These are phyloP conservation scores for Campoplex capitator DNA, from an alignment of 2,888 invertebrate species.

Conservation along the genomic window DNA sequence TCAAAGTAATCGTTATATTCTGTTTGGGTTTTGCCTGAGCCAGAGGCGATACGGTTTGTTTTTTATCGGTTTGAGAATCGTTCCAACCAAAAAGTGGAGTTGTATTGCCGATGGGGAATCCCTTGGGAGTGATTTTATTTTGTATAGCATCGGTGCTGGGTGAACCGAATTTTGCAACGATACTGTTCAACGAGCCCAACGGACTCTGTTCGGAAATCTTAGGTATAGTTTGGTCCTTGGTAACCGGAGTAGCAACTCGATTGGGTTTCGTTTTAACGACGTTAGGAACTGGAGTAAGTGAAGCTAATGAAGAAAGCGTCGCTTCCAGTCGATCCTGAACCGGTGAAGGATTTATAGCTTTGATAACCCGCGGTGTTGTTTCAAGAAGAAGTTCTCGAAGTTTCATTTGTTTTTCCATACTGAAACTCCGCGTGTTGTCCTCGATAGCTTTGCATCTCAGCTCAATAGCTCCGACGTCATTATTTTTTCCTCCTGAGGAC, in stretches of 20 bases:
- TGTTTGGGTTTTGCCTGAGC: constrained; percentile 64
- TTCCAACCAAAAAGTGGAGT: constrained; percentile 65
- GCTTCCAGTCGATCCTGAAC: constrained; percentile 80
- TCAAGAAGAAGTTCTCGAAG: constrained; percentile 77
- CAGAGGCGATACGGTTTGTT: constrained; percentile 38
- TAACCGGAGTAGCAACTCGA: constrained; percentile 56
- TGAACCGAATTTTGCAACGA: constrained; percentile 80
- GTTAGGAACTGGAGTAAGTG: constrained; percentile 63
- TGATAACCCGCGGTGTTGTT: constrained; percentile 77
- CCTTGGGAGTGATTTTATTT: constrained; percentile 64
- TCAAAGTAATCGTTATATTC: constrained; percentile 65
- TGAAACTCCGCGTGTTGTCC: constrained; percentile 76
- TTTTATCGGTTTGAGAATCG: constrained; percentile 70
- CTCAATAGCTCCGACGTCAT: constrained; percentile 78
- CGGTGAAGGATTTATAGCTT: constrained; percentile 78
- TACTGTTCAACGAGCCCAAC: constrained; percentile 80
- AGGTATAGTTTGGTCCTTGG: constrained; percentile 41
- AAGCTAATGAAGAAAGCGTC: constrained; percentile 79
- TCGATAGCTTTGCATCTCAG: constrained; percentile 80
- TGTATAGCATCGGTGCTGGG: constrained; percentile 42
- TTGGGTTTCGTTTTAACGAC: constrained; percentile 70
- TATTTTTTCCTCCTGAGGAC: constrained; percentile 58
- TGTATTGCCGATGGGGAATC: constrained; percentile 49
- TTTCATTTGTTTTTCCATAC: constrained; percentile 76
- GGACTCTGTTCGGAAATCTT: constrained; percentile 74